Base-by-base conservation (phyloP, 2,888 invertebrate species). In the Eristalinus sepulchralis region DNA sequence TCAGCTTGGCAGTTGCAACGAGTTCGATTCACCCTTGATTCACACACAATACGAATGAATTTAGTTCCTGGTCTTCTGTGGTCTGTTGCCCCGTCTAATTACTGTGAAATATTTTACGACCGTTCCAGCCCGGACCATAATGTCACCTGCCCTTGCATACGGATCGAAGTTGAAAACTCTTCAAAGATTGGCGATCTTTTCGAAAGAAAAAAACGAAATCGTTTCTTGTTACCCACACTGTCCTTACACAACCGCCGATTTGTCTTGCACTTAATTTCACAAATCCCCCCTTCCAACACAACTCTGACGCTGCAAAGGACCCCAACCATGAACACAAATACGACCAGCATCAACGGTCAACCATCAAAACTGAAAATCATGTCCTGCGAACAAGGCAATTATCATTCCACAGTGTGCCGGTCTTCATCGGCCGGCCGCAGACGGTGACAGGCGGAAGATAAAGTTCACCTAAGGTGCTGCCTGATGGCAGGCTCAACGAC, bases 331-430 rank as follows among this genome's bases (percentile, higher is more conserved):
- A 3, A 22, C 22, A 79, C 47, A 70, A 73, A 60, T 59, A 27
- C 27, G 27, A 27, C 27, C 27, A 67, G 20, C 39, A 39, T 4
- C 57, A n/a, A 60, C 55, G 55, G 64, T 72, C 64, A 66, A 1
- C 57, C 70, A 79, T 80, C 72, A 76, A 67, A 84, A 72, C 71
- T 62, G 53, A 39, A 76, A 77, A 68, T 85, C 68, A 72, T 77
- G 64, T 63, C 73, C 77, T 78, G 72, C 60, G 82, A 82, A 87
- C 67, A 73, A 72, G 83, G 68, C 79, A 83, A 81, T 87, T 80
- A 87, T 77, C 79, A 76, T 79, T 68, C 72, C 22, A n/a, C 53
- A 72, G 55, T 8, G 55, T 8, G 17, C 20, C 55, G 53, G 53
- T 8, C 17, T 67, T 72, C 76, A 79, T 83, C 33, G 31, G 17